phyloP scores from a whole-genome alignment of 2,797 vertebrate genomes.

The Cuniculus paca region DNA sequence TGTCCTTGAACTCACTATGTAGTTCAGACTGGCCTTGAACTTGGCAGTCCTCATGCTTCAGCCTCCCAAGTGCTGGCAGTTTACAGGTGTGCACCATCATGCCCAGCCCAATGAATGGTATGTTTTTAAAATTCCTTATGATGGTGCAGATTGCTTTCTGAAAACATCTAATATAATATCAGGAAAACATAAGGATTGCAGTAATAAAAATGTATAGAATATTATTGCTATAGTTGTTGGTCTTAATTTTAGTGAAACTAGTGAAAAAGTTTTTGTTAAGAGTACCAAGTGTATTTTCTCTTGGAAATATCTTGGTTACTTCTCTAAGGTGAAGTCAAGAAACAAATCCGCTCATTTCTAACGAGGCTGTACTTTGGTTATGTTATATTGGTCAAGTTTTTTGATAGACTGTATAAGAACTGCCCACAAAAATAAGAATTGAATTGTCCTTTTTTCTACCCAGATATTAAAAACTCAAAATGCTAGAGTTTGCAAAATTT shows the following conservation, averaged over 20 bases:
- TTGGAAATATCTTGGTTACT: not conserved
- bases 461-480: not conserved
- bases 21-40: not conserved
- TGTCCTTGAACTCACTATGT: not conserved
- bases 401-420: not conserved
- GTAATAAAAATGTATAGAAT: not conserved
- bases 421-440: not conserved
- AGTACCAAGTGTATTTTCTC: not conserved
- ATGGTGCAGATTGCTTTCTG: not conserved
- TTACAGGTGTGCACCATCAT: not conserved
- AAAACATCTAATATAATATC: not conserved
- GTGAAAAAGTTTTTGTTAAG: not conserved
- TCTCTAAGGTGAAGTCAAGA: conserved; percentile 19
- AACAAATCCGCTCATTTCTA: not conserved
- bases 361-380: not conserved
- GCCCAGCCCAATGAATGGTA: not conserved
- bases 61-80: not conserved
- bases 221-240: not conserved
- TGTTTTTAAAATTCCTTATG: not conserved
- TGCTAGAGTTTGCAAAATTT: not conserved
- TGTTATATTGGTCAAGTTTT: not conserved
- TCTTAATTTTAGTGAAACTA: not conserved
- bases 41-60: not conserved
- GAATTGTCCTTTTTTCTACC: not conserved
- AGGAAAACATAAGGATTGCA: not conserved